A percentile compares a stretch with the other conserved stretches of the same genome.
phyloP scores from a whole-genome alignment of 2,888 invertebrate genomes.

The Caenorhabditis macrosperma region DNA sequence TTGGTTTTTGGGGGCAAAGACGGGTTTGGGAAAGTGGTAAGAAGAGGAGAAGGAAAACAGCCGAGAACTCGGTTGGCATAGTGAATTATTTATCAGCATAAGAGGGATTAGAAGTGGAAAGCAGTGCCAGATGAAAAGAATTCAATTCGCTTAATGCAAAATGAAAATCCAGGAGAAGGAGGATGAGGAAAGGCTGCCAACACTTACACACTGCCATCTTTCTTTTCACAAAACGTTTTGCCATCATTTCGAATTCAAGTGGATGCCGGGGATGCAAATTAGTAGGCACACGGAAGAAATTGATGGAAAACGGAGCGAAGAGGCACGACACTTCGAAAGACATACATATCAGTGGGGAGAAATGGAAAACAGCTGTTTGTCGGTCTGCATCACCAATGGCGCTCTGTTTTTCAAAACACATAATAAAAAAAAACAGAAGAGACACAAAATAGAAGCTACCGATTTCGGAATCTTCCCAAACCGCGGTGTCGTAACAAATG shows the following conservation, averaged over 20 bases:
- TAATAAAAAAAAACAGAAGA: background rate
- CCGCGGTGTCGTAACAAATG: too few relatives aligned
- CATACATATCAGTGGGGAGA: slow-evolving; percentile 46
- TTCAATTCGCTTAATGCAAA: too few relatives aligned
- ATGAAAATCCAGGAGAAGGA: background rate
- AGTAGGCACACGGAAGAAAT: slow-evolving; percentile 4
- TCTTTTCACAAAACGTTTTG: slow-evolving; percentile 15
- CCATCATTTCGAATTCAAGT: slow-evolving; percentile 41
- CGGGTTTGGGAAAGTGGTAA: too few relatives aligned
- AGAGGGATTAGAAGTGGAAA: slow-evolving; percentile 1
- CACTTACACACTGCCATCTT: slow-evolving; percentile 24
- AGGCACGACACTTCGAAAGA: slow-evolving; percentile 33
- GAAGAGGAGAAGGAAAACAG: slow-evolving; percentile 9
- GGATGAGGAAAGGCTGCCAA: background rate
- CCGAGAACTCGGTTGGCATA: slow-evolving; percentile 28
- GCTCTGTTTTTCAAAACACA: slow-evolving; percentile 9
- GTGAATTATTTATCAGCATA: slow-evolving; percentile 41
- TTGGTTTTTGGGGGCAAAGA: slow-evolving; percentile 16
- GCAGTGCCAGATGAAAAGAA: background rate
- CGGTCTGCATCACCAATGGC: slow-evolving; percentile 1
- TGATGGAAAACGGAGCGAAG: background rate
- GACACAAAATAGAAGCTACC: background rate
- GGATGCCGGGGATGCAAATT: slow-evolving; percentile 33
- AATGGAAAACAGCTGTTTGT: slow-evolving; percentile 49
- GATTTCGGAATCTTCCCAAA: too few relatives aligned